Evolutionary conservation across 2,888 invertebrate species (phyloP), one percentile per base, ranked within the genome.

Genomic region (Lithodes maja): DNA sequence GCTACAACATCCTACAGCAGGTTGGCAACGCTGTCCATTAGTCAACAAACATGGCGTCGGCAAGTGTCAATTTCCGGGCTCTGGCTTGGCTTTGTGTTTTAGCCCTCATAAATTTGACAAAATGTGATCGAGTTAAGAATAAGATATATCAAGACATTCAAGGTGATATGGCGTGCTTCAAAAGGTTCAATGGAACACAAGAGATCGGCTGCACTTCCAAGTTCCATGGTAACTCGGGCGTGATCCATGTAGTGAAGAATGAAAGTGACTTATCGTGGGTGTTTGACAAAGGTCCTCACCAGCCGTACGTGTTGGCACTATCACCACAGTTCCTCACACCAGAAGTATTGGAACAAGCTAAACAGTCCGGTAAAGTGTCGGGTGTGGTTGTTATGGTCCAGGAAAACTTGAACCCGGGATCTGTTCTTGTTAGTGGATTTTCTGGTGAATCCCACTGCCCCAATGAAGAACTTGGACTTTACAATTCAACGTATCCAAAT

Each of bases 151-250:
- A 96, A 92, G 94, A 95, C 12, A 95, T 98, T 85, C 95, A 95
- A 92, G 96, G 96, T 80, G 95, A 95, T 79, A 95, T 95, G 96
- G 90, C 88, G 84, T 99, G 99, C 94, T 98, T 98, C 93, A 95
- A 98, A 92, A 95, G 98, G 91, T 94, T 99, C 91, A 99, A 99
- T 95, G 98, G 96, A 89, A 99, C 99, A 12, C 97, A 98, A 94
- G 98, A 99, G 94, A 96, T 97, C 92, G 99, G 99, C 90, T 99
- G 99, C 94, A 96, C 97, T 84, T 98, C 97, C 55, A 94, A 95
- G 92, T 95, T 95, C 87, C 95, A 95, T 81, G 98, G 98, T 61
- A 97, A 97, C 90, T 97, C 97, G 17, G 98, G 98, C 33, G 96
- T 97, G 0, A 94, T 99, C 7, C 97, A 98, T 93, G 94, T 96